Percentiles rank a stretch among this genome's conserved stretches.
Evolutionary conservation across 2,888 invertebrate species (phyloP).

Genomic region (Dorcus hopei): DNA sequence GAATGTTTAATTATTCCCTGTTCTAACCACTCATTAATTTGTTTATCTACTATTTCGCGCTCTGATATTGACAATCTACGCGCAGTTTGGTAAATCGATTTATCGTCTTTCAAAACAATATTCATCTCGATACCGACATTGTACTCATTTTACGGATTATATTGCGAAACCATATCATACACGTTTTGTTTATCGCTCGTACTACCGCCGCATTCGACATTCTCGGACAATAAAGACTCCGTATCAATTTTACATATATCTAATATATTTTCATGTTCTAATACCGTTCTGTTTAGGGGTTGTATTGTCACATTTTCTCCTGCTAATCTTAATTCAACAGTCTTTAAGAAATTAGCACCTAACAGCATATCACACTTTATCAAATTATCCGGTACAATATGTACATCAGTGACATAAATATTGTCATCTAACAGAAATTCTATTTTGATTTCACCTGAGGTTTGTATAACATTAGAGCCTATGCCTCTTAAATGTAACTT

Average conservation of each 20-base stretch:
- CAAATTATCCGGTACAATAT: slow-evolving; percentile 11
- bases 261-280: background rate
- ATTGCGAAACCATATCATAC: slow-evolving; percentile 21
- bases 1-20: slow-evolving; percentile 35
- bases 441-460: slow-evolving; percentile 9
- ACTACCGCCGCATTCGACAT: background rate
- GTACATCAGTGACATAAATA: slow-evolving; percentile 2
- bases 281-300: background rate
- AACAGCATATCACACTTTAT: slow-evolving; percentile 8
- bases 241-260: background rate
- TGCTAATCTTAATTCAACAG: background rate
- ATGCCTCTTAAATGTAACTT: slow-evolving; percentile 8
- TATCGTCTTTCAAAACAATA: slow-evolving; percentile 34
- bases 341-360: slow-evolving; percentile 8
- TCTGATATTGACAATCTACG: slow-evolving; percentile 29
- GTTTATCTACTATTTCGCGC: slow-evolving; percentile 30
- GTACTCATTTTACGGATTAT: slow-evolving; percentile 24
- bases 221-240: background rate
- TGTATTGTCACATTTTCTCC: background rate
- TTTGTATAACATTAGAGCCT: slow-evolving; percentile 1
- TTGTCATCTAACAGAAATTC: background rate
- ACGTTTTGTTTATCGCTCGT: slow-evolving; percentile 8
- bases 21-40: slow-evolving; percentile 35
- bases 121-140: slow-evolving; percentile 29
- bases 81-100: slow-evolving; percentile 29